Evolutionary conservation across 1,140 invertebrate genomes (phyloP).

Genomic region (Proctacanthus coquilletti): DNA sequence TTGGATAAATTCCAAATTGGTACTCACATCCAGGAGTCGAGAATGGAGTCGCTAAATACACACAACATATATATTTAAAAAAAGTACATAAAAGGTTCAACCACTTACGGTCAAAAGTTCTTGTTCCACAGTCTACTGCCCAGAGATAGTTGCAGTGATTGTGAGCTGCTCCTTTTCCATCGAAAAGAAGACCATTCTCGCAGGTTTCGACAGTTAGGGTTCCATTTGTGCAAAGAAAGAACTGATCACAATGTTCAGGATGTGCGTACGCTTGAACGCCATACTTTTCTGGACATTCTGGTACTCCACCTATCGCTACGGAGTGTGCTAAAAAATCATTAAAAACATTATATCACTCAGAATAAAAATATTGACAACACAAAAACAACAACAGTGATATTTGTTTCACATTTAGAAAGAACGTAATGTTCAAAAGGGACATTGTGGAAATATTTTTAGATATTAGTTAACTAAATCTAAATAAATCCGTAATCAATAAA

Average conservation of each 20-base stretch:
- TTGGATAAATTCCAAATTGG: conserved; percentile 75
- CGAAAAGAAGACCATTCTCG: conserved; percentile 81
- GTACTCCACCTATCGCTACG: conserved; percentile 18
- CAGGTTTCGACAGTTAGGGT: conserved; percentile 78
- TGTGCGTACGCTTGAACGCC: conserved; percentile 68
- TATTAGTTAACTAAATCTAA: too few species aligned
- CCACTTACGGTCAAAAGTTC: conserved; percentile 62
- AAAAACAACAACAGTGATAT: too few species aligned
- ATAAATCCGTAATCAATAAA: too few species aligned
- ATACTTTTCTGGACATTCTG: conserved; percentile 47
- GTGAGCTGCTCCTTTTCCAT: conserved; percentile 73
- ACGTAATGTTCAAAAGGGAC: too few species aligned
- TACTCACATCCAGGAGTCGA: conserved; percentile 71
- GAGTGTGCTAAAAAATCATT: conserved; percentile 17
- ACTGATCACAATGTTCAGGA: conserved; percentile 68
- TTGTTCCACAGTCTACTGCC: conserved; percentile 76
- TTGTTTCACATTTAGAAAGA: too few species aligned
- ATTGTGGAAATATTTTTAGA: too few species aligned
- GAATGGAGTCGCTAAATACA: conserved; percentile 53
- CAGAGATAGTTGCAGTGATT: conserved; percentile 90
- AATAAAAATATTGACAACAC: too few species aligned
- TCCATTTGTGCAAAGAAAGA: conserved; percentile 82
- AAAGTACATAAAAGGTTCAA: neutral
- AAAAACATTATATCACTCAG: too few species aligned
- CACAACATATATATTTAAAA: neutral